Percentiles rank a stretch among this genome's conserved stretches.
phyloP scores from a whole-genome alignment of 2,113 vertebrate genomes.

The Hippoglossus stenolepis region DNA sequence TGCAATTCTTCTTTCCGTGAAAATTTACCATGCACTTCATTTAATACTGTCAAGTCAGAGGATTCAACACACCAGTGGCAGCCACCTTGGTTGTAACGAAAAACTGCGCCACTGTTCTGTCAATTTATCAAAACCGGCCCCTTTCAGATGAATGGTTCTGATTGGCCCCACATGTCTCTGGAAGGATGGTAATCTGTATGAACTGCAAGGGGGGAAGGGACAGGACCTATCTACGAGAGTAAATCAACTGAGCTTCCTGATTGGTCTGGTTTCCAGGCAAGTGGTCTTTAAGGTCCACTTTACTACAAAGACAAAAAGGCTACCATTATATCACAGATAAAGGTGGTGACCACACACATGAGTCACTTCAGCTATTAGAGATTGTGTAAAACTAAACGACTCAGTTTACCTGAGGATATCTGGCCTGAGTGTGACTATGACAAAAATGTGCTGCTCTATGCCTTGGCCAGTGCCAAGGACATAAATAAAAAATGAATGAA shows the following conservation, averaged over 20 bases:
- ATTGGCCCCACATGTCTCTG: neutral
- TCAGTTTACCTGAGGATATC: neutral
- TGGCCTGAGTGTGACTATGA: neutral
- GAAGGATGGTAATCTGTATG: neutral
- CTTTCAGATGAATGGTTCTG: neutral
- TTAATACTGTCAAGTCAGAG: neutral
- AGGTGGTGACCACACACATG: neutral
- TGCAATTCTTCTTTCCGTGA: neutral
- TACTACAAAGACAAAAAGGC: conserved; percentile 21
- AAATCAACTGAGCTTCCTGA: neutral
- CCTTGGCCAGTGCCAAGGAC: neutral
- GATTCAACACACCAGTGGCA: neutral
- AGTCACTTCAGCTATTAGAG: neutral
- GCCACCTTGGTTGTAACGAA: neutral
- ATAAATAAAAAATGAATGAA: neutral
- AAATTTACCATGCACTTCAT: neutral
- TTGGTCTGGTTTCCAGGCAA: neutral
- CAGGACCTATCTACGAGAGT: neutral
- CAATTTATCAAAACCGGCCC: neutral
- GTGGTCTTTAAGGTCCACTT: conserved; percentile 12
- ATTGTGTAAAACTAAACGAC: neutral
- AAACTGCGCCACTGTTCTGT: neutral
- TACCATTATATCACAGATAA: neutral
- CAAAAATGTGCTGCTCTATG: neutral
- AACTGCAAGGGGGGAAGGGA: neutral